Conservation (phyloP, 2,888 invertebrate genomes). For the Conus canariensis region DNA sequence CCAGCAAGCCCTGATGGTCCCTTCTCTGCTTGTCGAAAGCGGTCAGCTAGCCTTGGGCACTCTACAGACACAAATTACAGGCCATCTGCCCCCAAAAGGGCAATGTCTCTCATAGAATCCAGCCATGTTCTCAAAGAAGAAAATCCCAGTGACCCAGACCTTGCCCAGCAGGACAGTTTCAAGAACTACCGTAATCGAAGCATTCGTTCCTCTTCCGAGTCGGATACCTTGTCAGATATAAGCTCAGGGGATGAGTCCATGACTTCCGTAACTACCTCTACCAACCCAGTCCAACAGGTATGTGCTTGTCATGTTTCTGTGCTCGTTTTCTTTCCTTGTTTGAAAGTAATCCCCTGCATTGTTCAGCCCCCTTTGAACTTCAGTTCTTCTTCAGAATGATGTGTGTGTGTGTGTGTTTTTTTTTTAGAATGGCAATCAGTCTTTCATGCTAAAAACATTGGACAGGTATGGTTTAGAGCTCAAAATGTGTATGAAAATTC, state of each 20-base stretch:
- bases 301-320: conserved; percentile 6
- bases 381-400: neutral
- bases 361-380: neutral
- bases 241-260: conserved; percentile 75
- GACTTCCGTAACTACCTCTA: conserved; percentile 66
- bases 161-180: conserved; percentile 79
- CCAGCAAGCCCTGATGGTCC: conserved; percentile 59
- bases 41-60: conserved; percentile 65
- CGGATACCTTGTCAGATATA: conserved; percentile 73
- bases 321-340: neutral
- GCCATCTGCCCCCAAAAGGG: conserved; percentile 62
- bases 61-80: conserved; percentile 46
- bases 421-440: neutral
- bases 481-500: too few species aligned
- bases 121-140: conserved; percentile 46
- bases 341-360: neutral
- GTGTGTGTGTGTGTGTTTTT: neutral
- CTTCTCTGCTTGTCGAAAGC: conserved; percentile 58
- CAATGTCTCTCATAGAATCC: conserved; percentile 55
- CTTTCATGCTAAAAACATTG: neutral
- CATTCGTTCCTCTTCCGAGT: conserved; percentile 70
- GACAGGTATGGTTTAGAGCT: neutral
- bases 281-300: conserved; percentile 71
- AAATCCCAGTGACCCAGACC: conserved; percentile 63
- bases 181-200: conserved; percentile 78